Percentiles rank a stretch among this genome's conserved stretches.
Conservation (phyloP, 2,888 invertebrate genomes). For the Chironomus riparius region DNA sequence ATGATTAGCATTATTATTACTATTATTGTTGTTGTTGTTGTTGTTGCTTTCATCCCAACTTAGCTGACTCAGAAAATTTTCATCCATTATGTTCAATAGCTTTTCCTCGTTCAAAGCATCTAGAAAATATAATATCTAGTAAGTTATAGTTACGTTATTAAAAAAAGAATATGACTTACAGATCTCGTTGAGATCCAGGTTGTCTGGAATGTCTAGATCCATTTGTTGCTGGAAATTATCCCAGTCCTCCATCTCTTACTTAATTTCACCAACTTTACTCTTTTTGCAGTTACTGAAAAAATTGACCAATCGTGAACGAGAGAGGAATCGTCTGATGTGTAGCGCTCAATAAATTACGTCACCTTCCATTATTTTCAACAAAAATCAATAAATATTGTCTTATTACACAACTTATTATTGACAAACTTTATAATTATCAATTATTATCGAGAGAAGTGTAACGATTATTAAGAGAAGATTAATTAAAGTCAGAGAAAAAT, state of each 20-base stretch:
- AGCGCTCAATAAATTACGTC: neutral
- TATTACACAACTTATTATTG: no score
- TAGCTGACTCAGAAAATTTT: slow-evolving; percentile 16
- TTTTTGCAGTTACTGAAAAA: slow-evolving; percentile 16
- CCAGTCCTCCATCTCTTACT: slow-evolving; percentile 18
- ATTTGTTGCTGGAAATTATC: slow-evolving; percentile 22
- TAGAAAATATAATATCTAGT: neutral
- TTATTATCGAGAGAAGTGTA: no score
- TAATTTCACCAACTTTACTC: slow-evolving; percentile 1
- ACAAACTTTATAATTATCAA: no score
- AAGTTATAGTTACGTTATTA: neutral
- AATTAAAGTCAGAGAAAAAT: no score
- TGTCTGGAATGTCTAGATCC: slow-evolving; percentile 25
- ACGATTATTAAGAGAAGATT: no score
- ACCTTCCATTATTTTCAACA: neutral
- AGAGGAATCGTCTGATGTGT: slow-evolving; percentile 3
- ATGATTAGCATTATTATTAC: no score
- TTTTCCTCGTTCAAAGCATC: slow-evolving; percentile 21
- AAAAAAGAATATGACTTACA: neutral
- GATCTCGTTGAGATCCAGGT: slow-evolving; percentile 17
- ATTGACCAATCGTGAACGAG: slow-evolving; percentile 9
- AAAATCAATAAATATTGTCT: no score
- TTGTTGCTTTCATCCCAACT: slow-evolving; percentile 13
- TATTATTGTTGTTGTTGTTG: neutral
- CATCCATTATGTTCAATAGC: slow-evolving; percentile 22